These are phyloP conservation scores for Cynopterus sphinx DNA, from an alignment of 2,797 vertebrate species.

Conservation along the genomic window DNA sequence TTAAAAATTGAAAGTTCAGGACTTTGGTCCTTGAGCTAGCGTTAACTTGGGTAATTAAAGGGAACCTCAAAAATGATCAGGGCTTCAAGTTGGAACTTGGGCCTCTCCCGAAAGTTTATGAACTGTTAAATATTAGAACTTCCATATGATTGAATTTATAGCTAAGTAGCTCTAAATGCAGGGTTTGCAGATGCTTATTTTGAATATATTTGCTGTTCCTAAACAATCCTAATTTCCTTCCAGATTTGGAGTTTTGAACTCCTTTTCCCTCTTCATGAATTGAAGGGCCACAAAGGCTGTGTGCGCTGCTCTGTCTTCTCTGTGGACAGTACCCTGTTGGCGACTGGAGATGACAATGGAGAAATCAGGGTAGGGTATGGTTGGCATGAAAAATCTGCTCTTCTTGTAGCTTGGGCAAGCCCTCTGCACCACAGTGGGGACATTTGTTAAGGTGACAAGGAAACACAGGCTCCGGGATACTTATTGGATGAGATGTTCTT, in stretches of 20 bases:
- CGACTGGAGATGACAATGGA: constrained; percentile 96
- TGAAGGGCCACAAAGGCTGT: constrained; percentile 92
- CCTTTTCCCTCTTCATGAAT: constrained; percentile 83
- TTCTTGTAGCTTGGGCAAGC: background rate
- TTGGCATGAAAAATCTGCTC: background rate
- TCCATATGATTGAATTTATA: background rate
- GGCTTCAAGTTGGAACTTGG: background rate
- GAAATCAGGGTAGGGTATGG: constrained; percentile 91
- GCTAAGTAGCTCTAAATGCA: background rate
- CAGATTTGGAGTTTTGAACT: constrained; percentile 93
- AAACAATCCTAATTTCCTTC: constrained; percentile 46
- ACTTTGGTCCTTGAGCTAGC: background rate
- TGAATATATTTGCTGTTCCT: background rate
- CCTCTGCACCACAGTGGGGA: background rate
- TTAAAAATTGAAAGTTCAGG: background rate
- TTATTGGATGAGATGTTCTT: background rate
- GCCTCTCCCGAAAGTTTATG: background rate
- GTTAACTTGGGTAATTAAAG: constrained; percentile 39
- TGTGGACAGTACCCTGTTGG: constrained; percentile 87
- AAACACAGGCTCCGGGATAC: background rate
- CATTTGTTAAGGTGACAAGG: background rate
- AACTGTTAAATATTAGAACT: background rate
- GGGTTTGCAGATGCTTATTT: background rate
- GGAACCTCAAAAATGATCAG: background rate
- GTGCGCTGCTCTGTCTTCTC: constrained; percentile 96